Evolutionary conservation across 2,113 vertebrate species (phyloP).

Genomic region (Crotalus viridis): DNA sequence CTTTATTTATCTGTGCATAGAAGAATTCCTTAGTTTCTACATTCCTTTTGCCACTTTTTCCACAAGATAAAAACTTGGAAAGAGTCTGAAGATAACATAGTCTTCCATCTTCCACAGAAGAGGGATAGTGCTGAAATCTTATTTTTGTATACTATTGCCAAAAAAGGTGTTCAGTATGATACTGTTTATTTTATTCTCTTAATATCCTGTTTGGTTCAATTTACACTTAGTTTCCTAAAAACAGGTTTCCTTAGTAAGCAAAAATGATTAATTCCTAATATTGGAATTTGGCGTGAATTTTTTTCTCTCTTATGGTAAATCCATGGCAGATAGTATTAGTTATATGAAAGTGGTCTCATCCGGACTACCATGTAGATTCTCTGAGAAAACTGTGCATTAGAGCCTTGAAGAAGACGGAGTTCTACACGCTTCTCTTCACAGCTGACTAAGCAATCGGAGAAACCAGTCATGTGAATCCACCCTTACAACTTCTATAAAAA

Average conservation of each 20-base stretch:
- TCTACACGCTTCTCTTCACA: background rate
- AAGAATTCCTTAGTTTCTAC: background rate
- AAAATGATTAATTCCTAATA: background rate
- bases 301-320: background rate
- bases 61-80: background rate
- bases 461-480: slow-evolving; percentile 31
- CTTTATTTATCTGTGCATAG: background rate
- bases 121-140: background rate
- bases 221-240: background rate
- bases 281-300: background rate
- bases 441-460: background rate
- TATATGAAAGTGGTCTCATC: background rate
- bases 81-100: background rate
- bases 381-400: background rate
- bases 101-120: slow-evolving; percentile 11
- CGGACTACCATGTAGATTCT: background rate
- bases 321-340: background rate
- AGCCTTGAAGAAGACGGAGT: background rate
- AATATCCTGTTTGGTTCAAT: background rate
- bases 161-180: background rate
- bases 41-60: background rate
- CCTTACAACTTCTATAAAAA: slow-evolving; percentile 21
- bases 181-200: background rate
- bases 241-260: background rate
- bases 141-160: background rate